Evolutionary conservation across 2,888 invertebrate species (phyloP).

Genomic region (Autographa pulchrina): DNA sequence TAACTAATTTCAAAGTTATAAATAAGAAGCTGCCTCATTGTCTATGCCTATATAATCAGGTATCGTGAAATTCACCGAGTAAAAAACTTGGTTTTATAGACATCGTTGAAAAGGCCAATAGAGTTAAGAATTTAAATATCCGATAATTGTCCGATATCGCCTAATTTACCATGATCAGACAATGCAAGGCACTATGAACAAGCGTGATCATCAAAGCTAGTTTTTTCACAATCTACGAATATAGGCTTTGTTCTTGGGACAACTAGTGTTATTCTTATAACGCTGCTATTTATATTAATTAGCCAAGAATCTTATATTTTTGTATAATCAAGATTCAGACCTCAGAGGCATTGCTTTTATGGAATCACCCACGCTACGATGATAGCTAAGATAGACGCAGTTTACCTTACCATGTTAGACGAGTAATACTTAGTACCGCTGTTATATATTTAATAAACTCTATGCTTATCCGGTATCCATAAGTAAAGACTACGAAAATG

Average conservation of each 20-base stretch:
- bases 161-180: background rate
- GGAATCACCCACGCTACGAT: conserved; percentile 11
- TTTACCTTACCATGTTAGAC: background rate
- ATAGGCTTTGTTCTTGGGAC: background rate
- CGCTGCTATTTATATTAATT: background rate
- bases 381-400: background rate
- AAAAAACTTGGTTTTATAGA: too few species aligned
- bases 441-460: conserved; percentile 28
- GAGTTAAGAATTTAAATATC: too few species aligned
- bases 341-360: background rate
- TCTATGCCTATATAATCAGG: too few species aligned
- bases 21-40: too few species aligned
- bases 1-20: too few species aligned
- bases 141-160: background rate
- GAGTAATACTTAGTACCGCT: background rate
- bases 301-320: background rate
- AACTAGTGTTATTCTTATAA: background rate
- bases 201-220: background rate
- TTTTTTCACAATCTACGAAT: background rate
- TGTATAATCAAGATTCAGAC: background rate
- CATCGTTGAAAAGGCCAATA: too few species aligned
- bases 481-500: conserved; percentile 3
- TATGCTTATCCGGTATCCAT: conserved; percentile 11
- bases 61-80: too few species aligned
- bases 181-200: background rate